Base-by-base conservation (phyloP, 2,888 invertebrate genomes). In the Catotricha subobsoleta region DNA sequence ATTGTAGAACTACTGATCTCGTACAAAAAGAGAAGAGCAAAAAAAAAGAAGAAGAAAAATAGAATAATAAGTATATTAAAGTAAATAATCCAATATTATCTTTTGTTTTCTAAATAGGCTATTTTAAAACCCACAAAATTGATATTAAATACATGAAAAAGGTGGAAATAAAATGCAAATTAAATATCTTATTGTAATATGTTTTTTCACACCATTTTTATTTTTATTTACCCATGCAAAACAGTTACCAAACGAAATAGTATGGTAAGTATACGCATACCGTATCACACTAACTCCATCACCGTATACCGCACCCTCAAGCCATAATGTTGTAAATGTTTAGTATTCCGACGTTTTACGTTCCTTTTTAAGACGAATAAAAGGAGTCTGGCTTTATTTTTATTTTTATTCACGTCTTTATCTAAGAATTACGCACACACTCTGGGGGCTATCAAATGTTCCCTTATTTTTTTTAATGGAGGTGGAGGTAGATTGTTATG, bases 381-480 rank as follows among this genome's bases (percentile, higher is more conserved):
- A 42, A 42, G 37, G 31, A 27, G 42, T 42, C 42, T 42, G 42
- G 38, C 21, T 36, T 44, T 44, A 42, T 43, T 43, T 43, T 43
- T 43, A 43, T 44, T 41, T 41, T 44, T 41, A 41, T 44, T 44
- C 44, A 44, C 44, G 44, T 44, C 44, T 44, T 44, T 44, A 44
- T 44, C 44, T 39, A 19, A 44, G 30, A 42, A 44, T 42, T 42
- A 44, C 44, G 44, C 44, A 36, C 38, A 41, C 37, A 41, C 37
- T 40, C 25, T 38, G 38, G 40, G 43, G 40, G 43, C 31, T 37
- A 40, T 40, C 36, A 38, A 43, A 36, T 36, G 6, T 31, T 27
- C 16, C 25, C 13, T 23, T n/a, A 23, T 9, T 34, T 40, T 27
- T 29, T 10, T 16, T 19, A 28, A 16, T 34, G 2, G 18, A 15